phyloP scores from a whole-genome alignment of 2,797 vertebrate species.

The Myotis myotis region DNA sequence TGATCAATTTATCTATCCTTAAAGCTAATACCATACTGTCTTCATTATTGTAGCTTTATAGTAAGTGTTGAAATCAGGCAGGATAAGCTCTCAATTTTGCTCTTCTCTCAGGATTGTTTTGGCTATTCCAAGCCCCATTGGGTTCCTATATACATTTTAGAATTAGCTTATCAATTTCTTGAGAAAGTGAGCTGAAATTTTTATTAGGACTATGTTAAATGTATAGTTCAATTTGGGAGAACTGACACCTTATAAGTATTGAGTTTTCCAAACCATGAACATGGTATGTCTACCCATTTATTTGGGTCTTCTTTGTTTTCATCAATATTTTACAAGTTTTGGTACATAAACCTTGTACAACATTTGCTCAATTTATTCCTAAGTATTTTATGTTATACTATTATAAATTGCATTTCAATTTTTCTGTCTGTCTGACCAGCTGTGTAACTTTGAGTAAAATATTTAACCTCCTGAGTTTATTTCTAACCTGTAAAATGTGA shows the following conservation, averaged over 20 bases:
- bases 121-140: neutral
- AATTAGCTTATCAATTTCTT: neutral
- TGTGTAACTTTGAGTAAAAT: neutral
- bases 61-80: neutral
- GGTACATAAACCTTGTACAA: neutral
- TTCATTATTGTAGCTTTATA: neutral
- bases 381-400: neutral
- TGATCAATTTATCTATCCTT: neutral
- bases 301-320: neutral
- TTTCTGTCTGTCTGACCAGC: neutral
- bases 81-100: neutral
- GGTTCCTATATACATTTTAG: neutral
- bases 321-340: slow-evolving; percentile 24
- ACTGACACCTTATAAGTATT: neutral
- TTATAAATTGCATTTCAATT: neutral
- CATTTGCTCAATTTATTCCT: neutral
- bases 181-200: neutral
- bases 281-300: neutral
- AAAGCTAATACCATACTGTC: neutral
- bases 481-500: neutral
- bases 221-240: neutral
- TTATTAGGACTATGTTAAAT: neutral
- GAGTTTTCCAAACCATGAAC: slow-evolving; percentile 4
- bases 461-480: neutral
- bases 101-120: neutral